Evolutionary conservation across 2,113 vertebrate species (phyloP), one percentile per base, ranked within the genome.

Genomic region (Toxotes chatareus): DNA sequence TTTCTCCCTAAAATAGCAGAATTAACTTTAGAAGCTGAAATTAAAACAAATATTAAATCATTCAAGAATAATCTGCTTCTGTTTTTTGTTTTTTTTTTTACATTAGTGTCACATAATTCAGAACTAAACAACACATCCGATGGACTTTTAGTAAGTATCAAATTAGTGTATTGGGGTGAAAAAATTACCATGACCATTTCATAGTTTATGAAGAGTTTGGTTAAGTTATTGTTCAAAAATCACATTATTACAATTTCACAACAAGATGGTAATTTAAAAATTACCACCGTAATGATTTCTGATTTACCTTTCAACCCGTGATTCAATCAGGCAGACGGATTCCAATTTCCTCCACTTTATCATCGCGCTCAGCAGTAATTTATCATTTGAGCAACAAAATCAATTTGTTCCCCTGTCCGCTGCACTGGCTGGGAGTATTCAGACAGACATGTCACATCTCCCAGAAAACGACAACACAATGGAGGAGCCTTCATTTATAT

Each of bases 331-430:
- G 76, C 71, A 71, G 85, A 86, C 86, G 36, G 77, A 85, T 87
- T 91, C 89, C 91, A 92, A 94, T 93, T 93, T 93, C 92, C 93
- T 86, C 69, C 82, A 89, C 90, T 91, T 93, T 92, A 91, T 92
- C 88, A 83, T 86, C 14, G 12, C 61, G 73, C 89, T 85, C 69
- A 60, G 67, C 86, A 79, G 86, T 91, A 89, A 94, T 93, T 93
- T 73, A 89, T 93, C 91, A 93, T 89, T 87, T 80, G 78, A 86
- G 91, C 90, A 90, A 93, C 91, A 91, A 91, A 94, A 94, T 94
- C 92, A 92, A 94, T 94, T 92, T 93, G 91, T 93, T 86, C 86
- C 83, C 88, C 76, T 89, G 84, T 90, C 89, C 79, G 62, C 78
- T 8, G 79, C 76, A 40, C 73, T 84, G 91, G 75, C 89, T 87